These are phyloP conservation scores for Phlogophora meticulosa DNA, from an alignment of 2,888 invertebrate species.

Conservation along the genomic window DNA sequence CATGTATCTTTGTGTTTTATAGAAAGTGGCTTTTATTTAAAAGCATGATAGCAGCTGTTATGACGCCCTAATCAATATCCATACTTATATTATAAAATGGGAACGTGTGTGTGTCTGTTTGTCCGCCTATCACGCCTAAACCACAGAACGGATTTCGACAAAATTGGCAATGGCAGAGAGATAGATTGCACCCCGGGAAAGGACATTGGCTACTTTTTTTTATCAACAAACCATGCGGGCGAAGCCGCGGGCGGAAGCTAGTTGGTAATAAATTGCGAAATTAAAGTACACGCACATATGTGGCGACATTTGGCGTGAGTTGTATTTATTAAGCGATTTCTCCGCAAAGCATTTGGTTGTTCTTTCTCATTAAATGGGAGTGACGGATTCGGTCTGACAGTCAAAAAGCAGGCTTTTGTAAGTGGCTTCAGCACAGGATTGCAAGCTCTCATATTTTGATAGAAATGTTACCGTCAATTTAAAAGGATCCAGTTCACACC, in stretches of 20 bases:
- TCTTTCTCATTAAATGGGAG: neutral
- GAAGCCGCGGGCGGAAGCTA: no score
- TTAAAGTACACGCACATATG: conserved; percentile 9
- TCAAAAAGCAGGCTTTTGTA: neutral
- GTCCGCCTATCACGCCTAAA: no score
- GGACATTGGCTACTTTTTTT: no score
- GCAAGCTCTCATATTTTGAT: neutral
- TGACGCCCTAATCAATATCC: conserved; percentile 12
- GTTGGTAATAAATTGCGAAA: neutral
- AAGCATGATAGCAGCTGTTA: conserved; percentile 17
- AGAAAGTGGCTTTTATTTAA: conserved; percentile 23
- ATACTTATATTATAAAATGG: no score
- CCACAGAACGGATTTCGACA: no score
- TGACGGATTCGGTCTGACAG: neutral
- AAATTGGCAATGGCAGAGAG: no score
- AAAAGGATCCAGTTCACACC: no score
- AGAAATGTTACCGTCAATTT: no score
- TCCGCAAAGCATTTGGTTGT: neutral
- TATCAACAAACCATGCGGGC: no score
- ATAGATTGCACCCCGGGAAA: no score
- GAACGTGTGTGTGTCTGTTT: no score
- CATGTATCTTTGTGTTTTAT: conserved; percentile 30
- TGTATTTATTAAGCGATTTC: neutral
- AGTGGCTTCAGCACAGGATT: no score
- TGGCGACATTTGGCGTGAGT: conserved; percentile 8